These are phyloP conservation scores for Euglossa dilemma DNA, from an alignment of 1,140 invertebrate genomes.

Conservation along the genomic window DNA sequence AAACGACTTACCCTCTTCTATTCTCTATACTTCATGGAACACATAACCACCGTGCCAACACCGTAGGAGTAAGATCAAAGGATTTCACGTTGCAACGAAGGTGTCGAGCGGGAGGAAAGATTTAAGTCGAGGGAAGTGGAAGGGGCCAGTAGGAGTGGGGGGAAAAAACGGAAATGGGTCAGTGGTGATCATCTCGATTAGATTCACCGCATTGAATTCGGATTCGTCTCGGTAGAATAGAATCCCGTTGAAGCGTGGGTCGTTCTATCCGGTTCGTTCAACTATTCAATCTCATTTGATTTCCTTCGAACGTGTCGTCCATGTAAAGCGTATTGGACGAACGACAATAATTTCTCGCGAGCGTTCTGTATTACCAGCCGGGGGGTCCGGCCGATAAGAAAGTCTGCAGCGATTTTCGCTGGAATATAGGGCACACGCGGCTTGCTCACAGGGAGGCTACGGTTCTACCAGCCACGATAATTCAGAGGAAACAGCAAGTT, in stretches of 20 bases:
- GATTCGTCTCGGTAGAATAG: conserved; percentile 51
- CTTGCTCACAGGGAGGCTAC: background rate
- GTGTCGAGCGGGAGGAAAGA: background rate
- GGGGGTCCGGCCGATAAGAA: conserved; percentile 1
- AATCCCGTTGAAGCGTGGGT: conserved; percentile 36
- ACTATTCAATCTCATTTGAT: conserved; percentile 55
- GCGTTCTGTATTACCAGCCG: conserved; percentile 5
- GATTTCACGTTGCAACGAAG: background rate
- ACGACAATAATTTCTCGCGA: conserved; percentile 43
- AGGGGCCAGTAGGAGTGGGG: background rate
- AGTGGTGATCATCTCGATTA: conserved; percentile 67
- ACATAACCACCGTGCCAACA: no score
- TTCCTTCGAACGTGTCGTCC: conserved; percentile 53
- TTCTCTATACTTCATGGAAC: no score
- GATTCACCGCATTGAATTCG: conserved; percentile 61
- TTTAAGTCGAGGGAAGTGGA: background rate
- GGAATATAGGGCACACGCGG: background rate
- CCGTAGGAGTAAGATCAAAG: background rate
- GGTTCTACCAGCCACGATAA: background rate
- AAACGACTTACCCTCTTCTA: no score
- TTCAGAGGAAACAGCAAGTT: background rate
- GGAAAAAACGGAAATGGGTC: conserved; percentile 51
- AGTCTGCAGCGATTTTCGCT: conserved; percentile 3
- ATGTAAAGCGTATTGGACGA: conserved; percentile 27
- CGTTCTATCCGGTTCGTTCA: conserved; percentile 28